Evolutionary conservation across 2,797 vertebrate genomes (phyloP).

Genomic region (Phataginus tricuspis): DNA sequence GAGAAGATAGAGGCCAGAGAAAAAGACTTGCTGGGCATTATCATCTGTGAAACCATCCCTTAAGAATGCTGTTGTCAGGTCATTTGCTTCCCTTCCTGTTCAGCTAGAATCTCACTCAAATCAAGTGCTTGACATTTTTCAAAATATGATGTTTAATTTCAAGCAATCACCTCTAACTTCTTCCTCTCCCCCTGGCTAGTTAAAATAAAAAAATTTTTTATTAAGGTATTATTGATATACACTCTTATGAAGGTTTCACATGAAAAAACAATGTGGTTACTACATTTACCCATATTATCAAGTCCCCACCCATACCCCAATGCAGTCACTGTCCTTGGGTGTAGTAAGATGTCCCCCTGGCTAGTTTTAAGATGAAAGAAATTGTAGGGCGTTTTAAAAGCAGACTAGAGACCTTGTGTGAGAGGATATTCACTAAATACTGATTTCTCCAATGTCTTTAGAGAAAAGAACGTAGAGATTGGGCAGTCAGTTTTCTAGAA

Average conservation of each 20-base stretch:
- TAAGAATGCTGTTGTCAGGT: neutral
- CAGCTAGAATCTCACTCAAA: slow-evolving; percentile 48
- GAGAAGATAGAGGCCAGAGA: neutral
- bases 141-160: neutral
- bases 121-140: slow-evolving; percentile 22
- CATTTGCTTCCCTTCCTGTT: neutral
- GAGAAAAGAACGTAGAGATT: slow-evolving; percentile 47
- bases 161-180: neutral
- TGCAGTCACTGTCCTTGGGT: too few species aligned
- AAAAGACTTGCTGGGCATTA: neutral
- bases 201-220: too few species aligned
- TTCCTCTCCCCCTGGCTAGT: neutral
- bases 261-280: too few species aligned
- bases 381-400: slow-evolving; percentile 65
- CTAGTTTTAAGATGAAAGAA: slow-evolving; percentile 76
- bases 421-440: slow-evolving; percentile 63
- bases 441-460: slow-evolving; percentile 33
- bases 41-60: neutral
- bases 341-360: neutral
- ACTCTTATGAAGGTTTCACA: too few species aligned
- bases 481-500: slow-evolving; percentile 69
- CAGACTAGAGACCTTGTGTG: neutral
- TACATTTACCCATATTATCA: too few species aligned
- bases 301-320: too few species aligned
- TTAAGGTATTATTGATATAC: too few species aligned